A percentile compares a stretch with the other conserved stretches of the same genome.
These are phyloP conservation scores for Dicranocentrus wangi DNA, from an alignment of 2,888 invertebrate species.

Conservation along the genomic window DNA sequence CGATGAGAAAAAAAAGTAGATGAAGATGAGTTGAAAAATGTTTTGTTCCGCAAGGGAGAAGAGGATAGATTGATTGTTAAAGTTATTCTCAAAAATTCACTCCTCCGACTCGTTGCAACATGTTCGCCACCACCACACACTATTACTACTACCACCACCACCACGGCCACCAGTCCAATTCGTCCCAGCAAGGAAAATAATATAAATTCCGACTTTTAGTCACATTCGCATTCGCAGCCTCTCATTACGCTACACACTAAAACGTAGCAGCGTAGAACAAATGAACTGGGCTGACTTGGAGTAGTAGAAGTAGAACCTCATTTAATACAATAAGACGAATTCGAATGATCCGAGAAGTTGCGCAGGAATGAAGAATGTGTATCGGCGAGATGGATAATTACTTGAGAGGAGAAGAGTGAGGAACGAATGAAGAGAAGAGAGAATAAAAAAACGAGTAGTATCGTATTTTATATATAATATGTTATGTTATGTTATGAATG, in stretches of 20 bases:
- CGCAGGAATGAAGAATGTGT: conserved; percentile 60
- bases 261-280: no score
- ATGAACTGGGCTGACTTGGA: conserved; percentile 23
- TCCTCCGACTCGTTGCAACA: not conserved
- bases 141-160: no score
- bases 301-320: no score
- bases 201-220: not conserved
- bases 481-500: conserved; percentile 25
- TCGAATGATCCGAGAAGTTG: conserved; percentile 54
- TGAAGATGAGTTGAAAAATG: conserved; percentile 18
- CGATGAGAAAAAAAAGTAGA: conserved; percentile 20
- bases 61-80: conserved; percentile 21
- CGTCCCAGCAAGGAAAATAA: not conserved
- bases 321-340: conserved; percentile 16
- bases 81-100: conserved; percentile 28
- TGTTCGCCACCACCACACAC: not conserved
- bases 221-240: conserved; percentile 4
- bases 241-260: not conserved
- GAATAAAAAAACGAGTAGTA: conserved; percentile 10
- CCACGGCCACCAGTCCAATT: no score
- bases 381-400: conserved; percentile 62
- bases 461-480: no score
- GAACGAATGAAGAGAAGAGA: conserved; percentile 31
- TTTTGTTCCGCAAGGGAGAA: conserved; percentile 29
- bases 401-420: conserved; percentile 37